Evolutionary conservation across 1,140 invertebrate genomes (phyloP).

Genomic region (Sitophilus oryzae): DNA sequence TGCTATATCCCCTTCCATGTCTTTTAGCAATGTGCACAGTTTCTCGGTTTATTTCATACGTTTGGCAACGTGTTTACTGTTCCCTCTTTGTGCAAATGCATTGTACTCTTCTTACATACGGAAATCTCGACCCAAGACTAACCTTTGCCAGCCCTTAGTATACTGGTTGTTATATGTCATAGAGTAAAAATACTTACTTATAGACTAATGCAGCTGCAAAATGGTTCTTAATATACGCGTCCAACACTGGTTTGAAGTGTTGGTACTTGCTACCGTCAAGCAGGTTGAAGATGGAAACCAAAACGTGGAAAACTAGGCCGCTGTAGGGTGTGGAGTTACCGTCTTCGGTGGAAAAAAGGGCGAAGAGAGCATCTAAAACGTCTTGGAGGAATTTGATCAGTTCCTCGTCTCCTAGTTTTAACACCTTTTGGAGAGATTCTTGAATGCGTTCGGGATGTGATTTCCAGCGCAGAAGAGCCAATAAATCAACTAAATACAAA

Average conservation of each 20-base stretch:
- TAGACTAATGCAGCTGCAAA: conserved; percentile 94
- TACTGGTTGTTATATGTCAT: neutral
- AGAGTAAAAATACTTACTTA: conserved; percentile 73
- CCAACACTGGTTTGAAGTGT: conserved; percentile 92
- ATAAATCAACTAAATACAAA: conserved; percentile 65
- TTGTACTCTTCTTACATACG: too few relatives aligned
- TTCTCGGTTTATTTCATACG: too few relatives aligned
- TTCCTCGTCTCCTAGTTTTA: conserved; percentile 78
- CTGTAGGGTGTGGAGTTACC: conserved; percentile 68
- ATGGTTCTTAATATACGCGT: conserved; percentile 91
- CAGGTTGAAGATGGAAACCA: conserved; percentile 87
- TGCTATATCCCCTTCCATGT: too few relatives aligned
- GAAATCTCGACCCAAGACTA: too few relatives aligned
- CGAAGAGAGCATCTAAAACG: conserved; percentile 89
- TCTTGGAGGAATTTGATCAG: conserved; percentile 96
- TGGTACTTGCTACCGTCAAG: conserved; percentile 90
- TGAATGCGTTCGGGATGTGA: conserved; percentile 78
- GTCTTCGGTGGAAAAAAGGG: conserved; percentile 90
- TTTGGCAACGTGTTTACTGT: too few relatives aligned
- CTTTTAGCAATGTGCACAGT: too few relatives aligned
- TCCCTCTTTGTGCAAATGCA: too few relatives aligned
- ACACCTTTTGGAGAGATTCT: conserved; percentile 73
- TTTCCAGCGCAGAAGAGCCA: conserved; percentile 87
- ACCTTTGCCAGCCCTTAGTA: too few relatives aligned
- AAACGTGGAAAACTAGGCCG: conserved; percentile 59